Evolutionary conservation across 2,888 invertebrate genomes (phyloP).

Genomic region (Hedychridium roseum): DNA sequence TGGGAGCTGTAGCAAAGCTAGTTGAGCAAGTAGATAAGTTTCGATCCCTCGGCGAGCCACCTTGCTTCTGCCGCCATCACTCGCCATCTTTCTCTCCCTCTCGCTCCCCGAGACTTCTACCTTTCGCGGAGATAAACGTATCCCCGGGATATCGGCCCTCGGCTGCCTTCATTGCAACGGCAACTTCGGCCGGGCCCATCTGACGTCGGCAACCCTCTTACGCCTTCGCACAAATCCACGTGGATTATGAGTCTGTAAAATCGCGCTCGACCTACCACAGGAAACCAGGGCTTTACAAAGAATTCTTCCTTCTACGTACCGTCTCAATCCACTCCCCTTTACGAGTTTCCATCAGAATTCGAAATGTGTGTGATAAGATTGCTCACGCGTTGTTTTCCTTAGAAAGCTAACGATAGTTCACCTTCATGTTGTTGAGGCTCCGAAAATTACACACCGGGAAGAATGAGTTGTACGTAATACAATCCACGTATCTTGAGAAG

Average conservation of each 20-base stretch:
- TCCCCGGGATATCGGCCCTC: constrained; percentile 41
- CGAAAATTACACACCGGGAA: too few relatives aligned
- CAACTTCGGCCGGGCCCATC: constrained; percentile 33
- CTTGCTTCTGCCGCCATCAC: constrained; percentile 47
- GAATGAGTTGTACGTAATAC: too few relatives aligned
- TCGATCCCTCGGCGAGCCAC: constrained; percentile 58
- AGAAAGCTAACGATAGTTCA: too few relatives aligned
- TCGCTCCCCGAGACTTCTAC: too few relatives aligned
- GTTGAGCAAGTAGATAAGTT: constrained; percentile 63
- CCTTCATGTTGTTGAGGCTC: too few relatives aligned
- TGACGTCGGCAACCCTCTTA: constrained; percentile 25
- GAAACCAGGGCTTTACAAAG: too few relatives aligned
- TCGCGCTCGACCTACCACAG: not conserved
- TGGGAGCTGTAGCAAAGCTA: constrained; percentile 52
- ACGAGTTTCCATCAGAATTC: too few relatives aligned
- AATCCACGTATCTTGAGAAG: too few relatives aligned
- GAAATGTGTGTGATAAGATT: too few relatives aligned
- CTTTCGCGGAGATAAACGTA: constrained; percentile 49
- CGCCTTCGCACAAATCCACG: constrained; percentile 29
- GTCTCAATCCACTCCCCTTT: too few relatives aligned
- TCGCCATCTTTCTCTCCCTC: constrained; percentile 36
- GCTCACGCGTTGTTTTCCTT: too few relatives aligned
- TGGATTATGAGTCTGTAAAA: constrained; percentile 26
- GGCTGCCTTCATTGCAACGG: constrained; percentile 31
- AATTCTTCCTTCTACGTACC: too few relatives aligned